Base-by-base conservation (phyloP, 2,797 vertebrate species). In the Hyperoplus lanceolatus region DNA sequence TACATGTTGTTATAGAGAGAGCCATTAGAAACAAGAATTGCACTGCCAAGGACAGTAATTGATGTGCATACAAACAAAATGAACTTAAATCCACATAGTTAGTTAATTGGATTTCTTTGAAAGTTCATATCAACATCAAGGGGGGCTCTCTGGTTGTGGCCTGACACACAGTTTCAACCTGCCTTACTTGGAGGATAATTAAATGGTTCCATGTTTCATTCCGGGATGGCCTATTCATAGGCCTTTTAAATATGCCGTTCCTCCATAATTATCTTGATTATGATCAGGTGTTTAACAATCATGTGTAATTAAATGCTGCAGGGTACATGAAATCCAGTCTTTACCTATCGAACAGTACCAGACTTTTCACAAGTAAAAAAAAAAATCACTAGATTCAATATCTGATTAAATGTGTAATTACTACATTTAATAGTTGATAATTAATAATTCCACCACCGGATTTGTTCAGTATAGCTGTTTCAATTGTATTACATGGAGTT, bases 101-200 rank as follows among this genome's bases (percentile, higher is more conserved):
- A 29, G 29, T 29, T 93, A 94, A 95, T 93, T 93, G 91, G 90
- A 93, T 93, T 92, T 90, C 85, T 91, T 90, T 84, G 87, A 90
- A 84, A 79, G 87, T 92, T 90, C 81, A 89, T 87, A 90, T 83
- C 83, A 91, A 91, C 83, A 90, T 90, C 62, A 41, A 38, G 86
- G 85, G 83, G 69, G 48, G 58, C 9, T 12, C 69, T 84, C 50
- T 16, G 46, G 75, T 71, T 80, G 77, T 77, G 80, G 77, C 85
- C 90, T 70, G 83, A 83, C 79, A 76, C 61, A 69, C 81, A 45
- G 73, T 60, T 81, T 81, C 60, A 56, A 64, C 77, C 80, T 55
- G 66, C 73, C 50, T 78, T 64, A 75, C 46, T 11, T 39, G 73
- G 64, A 83, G 53, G 74, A 73, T 89, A 85, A 93, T 93, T 90